A percentile compares a stretch with the other conserved stretches of the same genome.
Evolutionary conservation across 2,797 vertebrate species (phyloP).

Genomic region (Saxicola maurus): DNA sequence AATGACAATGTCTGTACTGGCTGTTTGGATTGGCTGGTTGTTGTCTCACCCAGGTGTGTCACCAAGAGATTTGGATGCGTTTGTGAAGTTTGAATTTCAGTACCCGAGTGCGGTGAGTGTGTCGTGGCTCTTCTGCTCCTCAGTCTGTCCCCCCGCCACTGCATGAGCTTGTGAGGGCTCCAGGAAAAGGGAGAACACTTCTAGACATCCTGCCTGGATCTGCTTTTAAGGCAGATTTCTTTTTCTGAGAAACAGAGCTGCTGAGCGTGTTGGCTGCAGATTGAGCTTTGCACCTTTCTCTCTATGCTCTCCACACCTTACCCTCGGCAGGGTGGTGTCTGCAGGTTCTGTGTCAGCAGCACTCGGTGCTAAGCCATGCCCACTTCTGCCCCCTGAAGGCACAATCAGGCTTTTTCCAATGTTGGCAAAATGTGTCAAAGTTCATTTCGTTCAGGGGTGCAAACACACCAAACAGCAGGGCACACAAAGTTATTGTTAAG

Average conservation of each 20-base stretch:
- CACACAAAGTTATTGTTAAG: accelerated
- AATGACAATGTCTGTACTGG: background rate
- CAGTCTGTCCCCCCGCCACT: background rate
- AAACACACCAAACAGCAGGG: background rate
- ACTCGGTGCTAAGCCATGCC: background rate
- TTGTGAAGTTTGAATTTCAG: slow-evolving; percentile 92
- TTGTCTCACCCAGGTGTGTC: slow-evolving; percentile 80
- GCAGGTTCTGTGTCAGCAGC: background rate
- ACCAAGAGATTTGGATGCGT: slow-evolving; percentile 86
- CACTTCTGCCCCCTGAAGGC: background rate
- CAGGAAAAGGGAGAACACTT: background rate
- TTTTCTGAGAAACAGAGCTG: background rate
- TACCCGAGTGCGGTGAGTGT: slow-evolving; percentile 88
- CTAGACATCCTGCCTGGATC: background rate
- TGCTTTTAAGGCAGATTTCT: background rate
- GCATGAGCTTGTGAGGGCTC: background rate
- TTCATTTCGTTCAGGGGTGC: background rate
- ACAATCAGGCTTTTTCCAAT: background rate
- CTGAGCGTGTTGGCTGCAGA: background rate
- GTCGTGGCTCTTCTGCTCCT: background rate
- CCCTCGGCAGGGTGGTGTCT: background rate
- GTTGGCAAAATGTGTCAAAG: background rate
- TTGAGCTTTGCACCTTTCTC: background rate
- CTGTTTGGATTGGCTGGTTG: background rate
- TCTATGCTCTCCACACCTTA: background rate